Evolutionary conservation across 2,888 invertebrate genomes (phyloP), one percentile per base, ranked within the genome.

Genomic region (Schizotus pectinicornis): DNA sequence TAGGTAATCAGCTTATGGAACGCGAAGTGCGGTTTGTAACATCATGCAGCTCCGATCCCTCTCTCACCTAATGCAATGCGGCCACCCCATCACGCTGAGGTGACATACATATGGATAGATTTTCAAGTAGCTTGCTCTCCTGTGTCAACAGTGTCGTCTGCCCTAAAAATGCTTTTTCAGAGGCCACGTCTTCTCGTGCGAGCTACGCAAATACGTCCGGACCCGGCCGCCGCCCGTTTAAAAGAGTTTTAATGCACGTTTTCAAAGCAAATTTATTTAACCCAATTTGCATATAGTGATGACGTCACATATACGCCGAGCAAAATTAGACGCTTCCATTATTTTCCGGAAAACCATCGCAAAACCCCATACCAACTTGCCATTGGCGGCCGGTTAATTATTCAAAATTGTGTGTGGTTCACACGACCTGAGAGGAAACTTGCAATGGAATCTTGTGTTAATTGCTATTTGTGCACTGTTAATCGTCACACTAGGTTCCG

Each of bases 181-280:
- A 35, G 42, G 33, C 50, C 54, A 49, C 35, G 55, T 46, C 55
- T 59, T 38, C 47, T 48, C 52, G 38, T 56, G 41, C 60, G 56
- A 56, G 42, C 56, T 52, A 56, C 48, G 60, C 56, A 60, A 60
- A 60, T 56, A 60, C 38, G 13, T 36, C 30, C 34, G 33, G 33
- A 31, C 33, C 50, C 36, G 13, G 22, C 55, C 53, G 35, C 33
- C 37, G 31, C 34, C 42, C 52, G 39, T 46, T 55, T 43, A 60
- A 55, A 60, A 56, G 52, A 56, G 51, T 60, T 60, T 60, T 60
- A 60, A 56, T 60, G 60, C 56, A 60, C 56, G 56, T 47, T 60
- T 37, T 38, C 52, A 60, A 60, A 60, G 56, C 52, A 60, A 60
- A 60, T 60, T 60, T 60, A 60, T 60, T 52, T 60, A 60, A 56